Conservation (phyloP, 2,888 invertebrate species). For the Nomada ferruginata region DNA sequence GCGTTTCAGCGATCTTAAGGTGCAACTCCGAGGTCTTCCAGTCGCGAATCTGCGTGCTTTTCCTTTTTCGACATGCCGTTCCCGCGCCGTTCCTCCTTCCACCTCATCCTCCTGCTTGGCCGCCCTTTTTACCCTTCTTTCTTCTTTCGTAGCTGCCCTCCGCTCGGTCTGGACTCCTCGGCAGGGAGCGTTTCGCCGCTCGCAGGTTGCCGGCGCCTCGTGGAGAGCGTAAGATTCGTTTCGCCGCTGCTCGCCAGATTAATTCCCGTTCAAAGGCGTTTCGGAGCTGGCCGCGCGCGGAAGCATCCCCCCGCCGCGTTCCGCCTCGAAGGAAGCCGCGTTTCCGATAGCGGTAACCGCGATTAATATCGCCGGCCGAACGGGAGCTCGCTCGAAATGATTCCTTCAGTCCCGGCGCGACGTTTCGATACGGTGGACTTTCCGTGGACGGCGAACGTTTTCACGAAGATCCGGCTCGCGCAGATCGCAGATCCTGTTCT, state of each 20-base stretch:
- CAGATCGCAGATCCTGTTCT: conserved; percentile 16
- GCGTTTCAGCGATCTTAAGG: conserved; percentile 63
- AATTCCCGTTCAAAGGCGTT: not conserved
- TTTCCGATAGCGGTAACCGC: conserved; percentile 25
- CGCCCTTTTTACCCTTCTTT: conserved; percentile 4
- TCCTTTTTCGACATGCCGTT: conserved; percentile 68
- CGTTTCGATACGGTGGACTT: not conserved
- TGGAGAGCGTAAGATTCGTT: conserved; percentile 1
- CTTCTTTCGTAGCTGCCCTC: conserved; percentile 34
- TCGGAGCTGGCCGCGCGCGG: not conserved
- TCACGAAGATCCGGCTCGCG: not conserved
- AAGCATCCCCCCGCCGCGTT: conserved; percentile 9
- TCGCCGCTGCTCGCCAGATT: not conserved
- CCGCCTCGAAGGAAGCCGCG: conserved; percentile 15
- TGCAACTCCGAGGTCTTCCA: conserved; percentile 75
- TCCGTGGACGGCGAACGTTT: not conserved
- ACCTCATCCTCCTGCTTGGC: conserved; percentile 43
- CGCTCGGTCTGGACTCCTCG: conserved; percentile 57
- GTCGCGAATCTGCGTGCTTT: conserved; percentile 69
- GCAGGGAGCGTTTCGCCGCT: conserved; percentile 52
- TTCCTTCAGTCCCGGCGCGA: not conserved
- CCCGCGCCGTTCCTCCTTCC: conserved; percentile 37
- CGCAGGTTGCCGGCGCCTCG: conserved; percentile 4
- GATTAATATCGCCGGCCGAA: conserved; percentile 29
- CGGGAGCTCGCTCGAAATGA: not conserved